These are phyloP conservation scores for Perognathus longimembris DNA, from an alignment of 2,113 vertebrate genomes.

Conservation along the genomic window DNA sequence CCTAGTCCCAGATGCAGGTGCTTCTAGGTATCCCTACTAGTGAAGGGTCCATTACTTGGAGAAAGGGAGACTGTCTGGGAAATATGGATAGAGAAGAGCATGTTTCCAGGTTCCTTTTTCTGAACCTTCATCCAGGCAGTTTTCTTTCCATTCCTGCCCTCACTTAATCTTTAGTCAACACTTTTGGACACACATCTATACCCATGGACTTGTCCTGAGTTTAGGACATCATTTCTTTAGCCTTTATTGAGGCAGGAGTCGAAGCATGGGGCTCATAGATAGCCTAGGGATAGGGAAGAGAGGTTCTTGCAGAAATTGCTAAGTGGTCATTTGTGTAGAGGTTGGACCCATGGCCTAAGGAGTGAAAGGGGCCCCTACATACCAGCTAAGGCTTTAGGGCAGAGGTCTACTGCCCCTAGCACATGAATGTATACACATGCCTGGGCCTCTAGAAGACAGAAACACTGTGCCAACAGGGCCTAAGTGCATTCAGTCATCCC, in stretches of 20 bases:
- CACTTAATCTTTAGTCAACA: background rate
- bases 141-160: background rate
- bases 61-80: background rate
- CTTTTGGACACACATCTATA: background rate
- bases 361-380: background rate
- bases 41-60: background rate
- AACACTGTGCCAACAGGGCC: background rate
- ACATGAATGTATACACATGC: conserved; percentile 21
- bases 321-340: background rate
- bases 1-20: background rate
- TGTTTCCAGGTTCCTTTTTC: background rate
- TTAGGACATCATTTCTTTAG: conserved; percentile 13
- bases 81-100: background rate
- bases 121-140: background rate
- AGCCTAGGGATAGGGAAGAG: background rate
- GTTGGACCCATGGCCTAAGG: background rate
- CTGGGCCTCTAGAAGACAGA: conserved; percentile 12
- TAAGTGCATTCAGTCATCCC: background rate
- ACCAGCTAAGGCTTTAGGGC: background rate
- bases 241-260: background rate
- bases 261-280: background rate
- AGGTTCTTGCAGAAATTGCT: background rate
- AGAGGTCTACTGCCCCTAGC: conserved; percentile 17
- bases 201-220: background rate
- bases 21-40: background rate